Base-by-base conservation (phyloP, 1,140 invertebrate species). In the Hyphantria cunea region DNA sequence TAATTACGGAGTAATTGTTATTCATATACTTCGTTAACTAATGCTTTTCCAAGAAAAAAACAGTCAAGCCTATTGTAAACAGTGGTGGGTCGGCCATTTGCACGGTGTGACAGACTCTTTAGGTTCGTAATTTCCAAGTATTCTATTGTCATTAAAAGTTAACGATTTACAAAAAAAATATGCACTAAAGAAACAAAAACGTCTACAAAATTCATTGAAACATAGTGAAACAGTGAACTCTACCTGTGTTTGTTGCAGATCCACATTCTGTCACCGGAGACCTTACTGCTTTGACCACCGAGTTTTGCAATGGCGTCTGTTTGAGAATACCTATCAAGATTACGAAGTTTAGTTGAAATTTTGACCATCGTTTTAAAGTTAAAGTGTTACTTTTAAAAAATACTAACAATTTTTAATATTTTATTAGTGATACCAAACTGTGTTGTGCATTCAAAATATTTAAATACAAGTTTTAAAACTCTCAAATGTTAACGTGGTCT, bases 21-120 rank as follows among this genome's bases (percentile, higher is more conserved):
- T 3, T 12, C 9, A 12, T 25, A 72, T 75, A 68, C 64, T 44
- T 75, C 15, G 81, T 67, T 44, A 71, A 71, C 39, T 59, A 66
- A 55, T 17, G 49, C 45, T 64, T 72, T 64, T 68, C 45, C 14
- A 66, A 37, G 48, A 69, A 70, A 70, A 34, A 75, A 86, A 87
- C 74, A 73, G 78, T 68, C 65, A 76, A 71, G 76, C 87, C 72
- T 82, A 71, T 90, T 84, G 89, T 86, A 85, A 79, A 80, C 84
- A 89, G 88, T 91, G 87, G 87, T 90, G 82, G 82, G 86, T 90
- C 90, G 84, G 90, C 90, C 90, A 91, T 91, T 90, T 90, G 82
- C 83, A 83, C 86, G 81, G 86, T 81, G 83, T 82, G 84, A 91
- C 87, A 85, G 80, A 86, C 81, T 76, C 69, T 80, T 82, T 86